These are phyloP conservation scores for Amblyopsis hoosieri DNA, from an alignment of 2,797 vertebrate genomes.

Conservation along the genomic window DNA sequence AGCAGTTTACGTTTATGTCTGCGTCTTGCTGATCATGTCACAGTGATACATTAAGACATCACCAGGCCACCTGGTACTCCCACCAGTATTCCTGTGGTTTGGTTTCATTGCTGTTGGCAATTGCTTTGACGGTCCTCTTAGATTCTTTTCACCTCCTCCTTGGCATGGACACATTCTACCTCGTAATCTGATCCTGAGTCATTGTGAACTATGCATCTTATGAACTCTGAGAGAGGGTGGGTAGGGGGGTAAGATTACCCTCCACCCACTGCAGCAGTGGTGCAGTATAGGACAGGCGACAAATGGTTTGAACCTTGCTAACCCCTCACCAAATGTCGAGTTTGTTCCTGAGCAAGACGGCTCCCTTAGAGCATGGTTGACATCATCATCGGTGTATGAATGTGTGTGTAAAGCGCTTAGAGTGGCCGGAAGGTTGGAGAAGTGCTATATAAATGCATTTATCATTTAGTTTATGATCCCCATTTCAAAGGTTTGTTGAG, in stretches of 20 bases:
- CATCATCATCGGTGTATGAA: too few relatives aligned
- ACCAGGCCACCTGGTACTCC: constrained; percentile 19
- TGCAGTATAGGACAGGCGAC: too few relatives aligned
- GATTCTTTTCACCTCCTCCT: constrained; percentile 14
- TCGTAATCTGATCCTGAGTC: constrained; percentile 28
- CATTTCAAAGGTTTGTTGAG: constrained; percentile 32
- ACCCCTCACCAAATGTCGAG: too few relatives aligned
- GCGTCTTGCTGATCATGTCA: not conserved
- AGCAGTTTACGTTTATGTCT: constrained; percentile 41
- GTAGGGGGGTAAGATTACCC: constrained; percentile 9
- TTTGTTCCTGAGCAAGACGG: too few relatives aligned
- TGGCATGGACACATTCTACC: constrained; percentile 18
- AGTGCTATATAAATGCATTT: too few relatives aligned
- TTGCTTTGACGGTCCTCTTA: not conserved
- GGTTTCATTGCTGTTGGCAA: constrained; percentile 25
- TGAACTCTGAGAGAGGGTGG: not conserved
- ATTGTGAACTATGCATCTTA: constrained; percentile 29
- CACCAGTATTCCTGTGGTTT: constrained; percentile 28
- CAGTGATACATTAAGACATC: constrained; percentile 7
- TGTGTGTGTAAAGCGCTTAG: too few relatives aligned
- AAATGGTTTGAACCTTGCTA: too few relatives aligned
- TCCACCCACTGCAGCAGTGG: not conserved
- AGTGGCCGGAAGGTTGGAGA: too few relatives aligned
- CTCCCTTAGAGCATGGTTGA: too few relatives aligned
- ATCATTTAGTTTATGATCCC: constrained; percentile 30